Evolutionary conservation across 2,113 vertebrate species (phyloP), one percentile per base, ranked within the genome.

Genomic region (Platichthys stellatus): DNA sequence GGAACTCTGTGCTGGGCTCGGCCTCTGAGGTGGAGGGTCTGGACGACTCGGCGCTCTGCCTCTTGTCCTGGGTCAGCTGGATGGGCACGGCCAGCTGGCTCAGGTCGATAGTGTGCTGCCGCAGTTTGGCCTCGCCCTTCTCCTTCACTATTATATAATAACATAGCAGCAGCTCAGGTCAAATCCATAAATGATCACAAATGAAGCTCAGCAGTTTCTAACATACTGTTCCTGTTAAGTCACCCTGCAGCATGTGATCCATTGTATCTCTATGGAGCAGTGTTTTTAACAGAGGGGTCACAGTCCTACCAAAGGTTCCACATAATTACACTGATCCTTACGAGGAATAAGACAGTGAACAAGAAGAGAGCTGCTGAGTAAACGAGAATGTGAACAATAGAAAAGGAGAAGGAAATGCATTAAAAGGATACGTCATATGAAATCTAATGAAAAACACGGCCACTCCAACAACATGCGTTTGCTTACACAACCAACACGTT

Each of bases 51-150:
- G 95, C 94, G 85, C 92, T 90, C 84, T 94, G 95, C n/a, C 95
- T 96, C 92, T 97, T 98, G 84, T 99, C 97, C 65, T 96, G 95
- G 57, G 95, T 89, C 94, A 97, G 95, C 89, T 97, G 97, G 87
- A 99, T 95, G 59, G 98, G 97, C 28, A 99, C 97, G 23, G 96
- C 97, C 97, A 99, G 97, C 92, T 98, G 98, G 84, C 97, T 99
- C 86, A 99, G 92, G 92, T 99, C 97, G 86, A 99, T 98, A 65
- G 97, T 98, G 76, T 96, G 96, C 83, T 97, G 96, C 72, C 97
- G 93, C 15, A 95, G 95, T 88, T 96, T 99, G 2, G 95, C 83
- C 80, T 99, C 97, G 28, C 90, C 84, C 82, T 96, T 98, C 81
- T 98, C 97, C 89, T 97, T 99, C 85, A 96, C 97, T 97, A 92